A percentile compares a stretch with the other conserved stretches of the same genome.
These are phyloP conservation scores for Eupithecia inturbata DNA, from an alignment of 2,888 invertebrate genomes.

Conservation along the genomic window DNA sequence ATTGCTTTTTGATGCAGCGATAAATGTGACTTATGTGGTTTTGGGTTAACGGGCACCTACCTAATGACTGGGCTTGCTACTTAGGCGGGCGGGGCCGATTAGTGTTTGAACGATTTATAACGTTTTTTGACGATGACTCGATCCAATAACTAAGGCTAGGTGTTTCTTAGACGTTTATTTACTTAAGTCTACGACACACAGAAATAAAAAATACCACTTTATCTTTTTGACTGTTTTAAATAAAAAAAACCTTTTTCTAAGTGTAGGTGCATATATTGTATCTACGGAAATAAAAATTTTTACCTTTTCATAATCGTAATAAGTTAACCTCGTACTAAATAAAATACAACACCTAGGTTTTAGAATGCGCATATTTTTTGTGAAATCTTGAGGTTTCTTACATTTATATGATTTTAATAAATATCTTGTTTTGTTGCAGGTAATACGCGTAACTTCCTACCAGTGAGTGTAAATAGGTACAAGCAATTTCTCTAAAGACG, in stretches of 20 bases:
- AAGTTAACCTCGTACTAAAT: too few species aligned
- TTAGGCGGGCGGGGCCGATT: neutral
- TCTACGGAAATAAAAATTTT: too few species aligned
- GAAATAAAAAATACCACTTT: too few species aligned
- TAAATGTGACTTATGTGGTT: slow-evolving; percentile 83
- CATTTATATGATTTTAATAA: neutral
- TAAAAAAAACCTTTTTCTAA: too few species aligned
- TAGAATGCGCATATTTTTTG: neutral
- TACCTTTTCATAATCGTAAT: too few species aligned
- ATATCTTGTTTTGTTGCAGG: slow-evolving; percentile 39
- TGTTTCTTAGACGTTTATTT: neutral
- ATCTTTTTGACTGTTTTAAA: too few species aligned
- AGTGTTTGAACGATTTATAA: neutral
- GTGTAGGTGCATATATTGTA: too few species aligned
- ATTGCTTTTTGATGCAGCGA: slow-evolving; percentile 83
- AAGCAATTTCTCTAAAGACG: slow-evolving; percentile 56
- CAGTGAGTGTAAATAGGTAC: slow-evolving; percentile 56
- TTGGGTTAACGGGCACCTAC: slow-evolving; percentile 68
- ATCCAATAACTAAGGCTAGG: neutral
- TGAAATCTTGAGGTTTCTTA: neutral
- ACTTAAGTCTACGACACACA: too few species aligned
- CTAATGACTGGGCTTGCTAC: slow-evolving; percentile 63
- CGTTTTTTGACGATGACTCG: neutral
- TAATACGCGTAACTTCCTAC: slow-evolving; percentile 29
- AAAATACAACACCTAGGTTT: too few species aligned